Percentiles rank a stretch among this genome's conserved stretches.
Conservation (phyloP, 1,140 invertebrate species). For the Lepidotrigona ventralis region DNA sequence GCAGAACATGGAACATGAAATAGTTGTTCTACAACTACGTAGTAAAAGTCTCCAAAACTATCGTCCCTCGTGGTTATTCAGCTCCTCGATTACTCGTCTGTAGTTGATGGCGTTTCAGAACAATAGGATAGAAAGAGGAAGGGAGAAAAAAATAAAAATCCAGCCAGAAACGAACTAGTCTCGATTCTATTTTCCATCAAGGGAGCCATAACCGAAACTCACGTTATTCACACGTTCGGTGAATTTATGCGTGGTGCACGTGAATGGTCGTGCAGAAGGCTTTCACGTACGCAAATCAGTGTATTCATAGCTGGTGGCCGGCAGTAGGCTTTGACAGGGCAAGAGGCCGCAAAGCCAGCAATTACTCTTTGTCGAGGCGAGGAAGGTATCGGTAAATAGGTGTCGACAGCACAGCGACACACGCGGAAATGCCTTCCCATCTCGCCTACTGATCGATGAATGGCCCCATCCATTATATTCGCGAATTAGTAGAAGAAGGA, state of each 20-base stretch:
- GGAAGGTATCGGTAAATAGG: constrained; percentile 37
- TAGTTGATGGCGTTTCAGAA: background rate
- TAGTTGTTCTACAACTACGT: background rate
- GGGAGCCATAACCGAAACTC: too few relatives aligned
- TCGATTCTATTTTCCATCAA: background rate
- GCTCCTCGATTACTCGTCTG: background rate
- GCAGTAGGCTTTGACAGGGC: constrained; percentile 18
- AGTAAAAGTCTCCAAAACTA: background rate
- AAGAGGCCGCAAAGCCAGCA: constrained; percentile 31
- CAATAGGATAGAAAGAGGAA: background rate
- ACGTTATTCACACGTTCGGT: background rate
- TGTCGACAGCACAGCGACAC: constrained; percentile 27
- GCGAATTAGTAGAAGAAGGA: background rate
- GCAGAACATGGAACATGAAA: background rate
- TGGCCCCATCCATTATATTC: background rate
- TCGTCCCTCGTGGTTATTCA: background rate
- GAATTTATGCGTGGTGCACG: constrained; percentile 19
- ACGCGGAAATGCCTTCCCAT: constrained; percentile 23
- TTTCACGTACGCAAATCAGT: constrained; percentile 27
- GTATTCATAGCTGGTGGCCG: constrained; percentile 9
- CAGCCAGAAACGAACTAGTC: background rate
- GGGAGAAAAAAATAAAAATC: too few relatives aligned
- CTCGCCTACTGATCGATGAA: constrained; percentile 35
- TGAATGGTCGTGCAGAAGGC: background rate
- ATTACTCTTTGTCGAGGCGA: constrained; percentile 43